phyloP scores from a whole-genome alignment of 2,797 vertebrate genomes.

The Phyllotis vaccarum region DNA sequence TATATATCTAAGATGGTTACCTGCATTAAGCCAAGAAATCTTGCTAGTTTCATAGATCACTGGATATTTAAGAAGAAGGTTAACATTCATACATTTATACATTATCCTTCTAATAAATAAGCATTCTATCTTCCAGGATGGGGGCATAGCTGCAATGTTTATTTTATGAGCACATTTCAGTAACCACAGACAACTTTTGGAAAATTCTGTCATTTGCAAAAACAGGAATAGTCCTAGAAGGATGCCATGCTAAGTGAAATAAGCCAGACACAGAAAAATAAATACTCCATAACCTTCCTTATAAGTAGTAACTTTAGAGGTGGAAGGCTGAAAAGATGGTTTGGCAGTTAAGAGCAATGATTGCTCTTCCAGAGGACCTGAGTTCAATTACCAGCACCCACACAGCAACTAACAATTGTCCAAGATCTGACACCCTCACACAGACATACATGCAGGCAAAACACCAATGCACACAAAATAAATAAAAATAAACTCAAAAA shows the following conservation, averaged over 20 bases:
- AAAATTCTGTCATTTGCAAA: constrained; percentile 9
- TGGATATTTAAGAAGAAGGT: constrained; percentile 36
- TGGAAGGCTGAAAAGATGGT: background rate
- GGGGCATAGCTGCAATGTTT: background rate
- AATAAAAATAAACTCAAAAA: background rate
- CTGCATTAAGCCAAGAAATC: constrained; percentile 52
- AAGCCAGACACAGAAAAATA: background rate
- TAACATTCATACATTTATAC: constrained; percentile 58
- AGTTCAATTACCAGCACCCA: background rate
- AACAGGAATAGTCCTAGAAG: background rate
- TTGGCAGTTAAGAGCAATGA: background rate
- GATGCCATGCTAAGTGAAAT: background rate
- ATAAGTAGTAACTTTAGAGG: background rate
- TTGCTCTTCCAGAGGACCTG: background rate
- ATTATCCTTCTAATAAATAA: constrained; percentile 30
- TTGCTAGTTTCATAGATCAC: background rate
- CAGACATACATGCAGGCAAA: background rate
- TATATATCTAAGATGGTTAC: background rate
- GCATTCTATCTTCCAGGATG: constrained; percentile 28
- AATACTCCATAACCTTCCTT: background rate
- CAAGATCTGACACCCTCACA: background rate
- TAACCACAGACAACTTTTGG: constrained; percentile 5
- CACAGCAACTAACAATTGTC: background rate
- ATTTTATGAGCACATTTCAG: constrained; percentile 48
- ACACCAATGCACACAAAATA: background rate